These are phyloP conservation scores for Falco berigora DNA, from an alignment of 2,797 vertebrate genomes.

Conservation along the genomic window DNA sequence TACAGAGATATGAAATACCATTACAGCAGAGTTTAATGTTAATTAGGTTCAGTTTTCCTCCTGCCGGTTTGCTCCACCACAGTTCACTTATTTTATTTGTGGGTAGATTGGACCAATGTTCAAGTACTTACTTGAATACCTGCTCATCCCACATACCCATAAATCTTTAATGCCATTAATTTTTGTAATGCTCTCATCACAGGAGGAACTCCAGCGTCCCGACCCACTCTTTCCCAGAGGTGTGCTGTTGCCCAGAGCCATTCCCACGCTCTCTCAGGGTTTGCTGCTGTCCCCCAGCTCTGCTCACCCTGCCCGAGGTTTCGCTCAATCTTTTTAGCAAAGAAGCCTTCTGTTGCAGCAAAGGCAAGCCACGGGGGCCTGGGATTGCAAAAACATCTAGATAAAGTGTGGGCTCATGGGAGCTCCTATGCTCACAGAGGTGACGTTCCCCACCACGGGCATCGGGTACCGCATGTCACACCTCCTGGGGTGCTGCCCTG, in stretches of 20 bases:
- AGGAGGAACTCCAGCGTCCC: neutral
- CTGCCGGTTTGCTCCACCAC: neutral
- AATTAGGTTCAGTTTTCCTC: neutral
- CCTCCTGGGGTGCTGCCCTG: neutral
- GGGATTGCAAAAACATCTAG: neutral
- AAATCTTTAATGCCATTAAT: neutral
- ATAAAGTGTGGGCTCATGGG: neutral
- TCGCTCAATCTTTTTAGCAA: neutral
- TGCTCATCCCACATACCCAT: neutral
- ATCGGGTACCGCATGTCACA: neutral
- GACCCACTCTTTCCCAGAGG: neutral
- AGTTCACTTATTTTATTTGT: neutral
- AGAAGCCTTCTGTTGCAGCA: neutral
- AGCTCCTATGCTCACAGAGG: neutral
- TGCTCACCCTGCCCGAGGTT: neutral
- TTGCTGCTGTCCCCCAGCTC: neutral
- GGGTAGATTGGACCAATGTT: neutral
- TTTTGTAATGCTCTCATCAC: neutral
- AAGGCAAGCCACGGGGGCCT: neutral
- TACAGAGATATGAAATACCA: neutral
- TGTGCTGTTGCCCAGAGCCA: neutral
- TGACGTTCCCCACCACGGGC: fast-evolving
- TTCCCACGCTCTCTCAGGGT: neutral
- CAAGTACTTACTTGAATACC: neutral
- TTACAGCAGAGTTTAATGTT: neutral